A percentile compares a stretch with the other conserved stretches of the same genome.
phyloP scores from a whole-genome alignment of 2,888 invertebrate species.

The Xylota segnis region DNA sequence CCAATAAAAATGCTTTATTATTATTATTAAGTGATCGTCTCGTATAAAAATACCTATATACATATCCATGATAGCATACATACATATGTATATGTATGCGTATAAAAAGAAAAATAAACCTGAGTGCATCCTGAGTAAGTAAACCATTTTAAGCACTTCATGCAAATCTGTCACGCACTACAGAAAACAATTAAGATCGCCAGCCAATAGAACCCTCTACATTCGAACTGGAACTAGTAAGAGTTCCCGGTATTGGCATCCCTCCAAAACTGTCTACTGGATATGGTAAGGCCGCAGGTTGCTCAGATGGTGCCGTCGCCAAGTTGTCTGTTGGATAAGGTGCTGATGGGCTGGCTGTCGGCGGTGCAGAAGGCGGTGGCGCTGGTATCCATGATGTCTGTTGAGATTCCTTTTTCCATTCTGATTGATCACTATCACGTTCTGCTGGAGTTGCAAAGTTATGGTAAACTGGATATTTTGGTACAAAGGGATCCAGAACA shows the following conservation, averaged over 20 bases:
- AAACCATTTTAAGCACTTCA: not conserved
- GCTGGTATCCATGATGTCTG: not conserved
- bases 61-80: too few species aligned
- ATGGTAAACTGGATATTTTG: slow-evolving; percentile 80
- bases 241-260: slow-evolving; percentile 7
- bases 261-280: slow-evolving; percentile 4
- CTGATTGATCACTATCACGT: not conserved
- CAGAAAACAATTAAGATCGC: not conserved
- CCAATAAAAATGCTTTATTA: not conserved
- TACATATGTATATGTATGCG: not conserved
- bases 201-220: slow-evolving; percentile 22
- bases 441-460: slow-evolving; percentile 77
- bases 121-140: not conserved
- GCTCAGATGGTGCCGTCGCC: not conserved
- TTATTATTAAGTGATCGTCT: not conserved
- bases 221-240: not conserved
- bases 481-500: slow-evolving; percentile 79
- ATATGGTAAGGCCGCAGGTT: slow-evolving; percentile 21
- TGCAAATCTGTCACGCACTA: not conserved
- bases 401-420: slow-evolving; percentile 10
- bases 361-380: not conserved
- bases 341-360: not conserved
- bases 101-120: not conserved
- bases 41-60: not conserved
- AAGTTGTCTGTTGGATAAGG: slow-evolving; percentile 3